A percentile compares a stretch with the other conserved stretches of the same genome.
phyloP scores from a whole-genome alignment of 2,797 vertebrate species.

The Danio kyathit region DNA sequence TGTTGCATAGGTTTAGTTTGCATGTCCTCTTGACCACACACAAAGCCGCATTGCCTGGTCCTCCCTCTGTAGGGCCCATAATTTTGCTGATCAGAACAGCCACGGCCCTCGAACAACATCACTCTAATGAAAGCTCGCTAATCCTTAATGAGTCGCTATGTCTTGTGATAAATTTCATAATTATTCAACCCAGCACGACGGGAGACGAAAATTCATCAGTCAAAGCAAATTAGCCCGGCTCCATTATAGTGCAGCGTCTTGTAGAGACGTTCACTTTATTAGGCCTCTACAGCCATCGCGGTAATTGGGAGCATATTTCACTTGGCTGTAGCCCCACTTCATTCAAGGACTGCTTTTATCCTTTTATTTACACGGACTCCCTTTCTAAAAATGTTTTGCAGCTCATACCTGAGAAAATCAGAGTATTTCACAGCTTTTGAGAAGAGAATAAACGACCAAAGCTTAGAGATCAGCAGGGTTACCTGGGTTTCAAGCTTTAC shows the following conservation, averaged over 20 bases:
- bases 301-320: constrained; percentile 99
- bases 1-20: constrained; percentile 22
- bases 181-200: constrained; percentile 92
- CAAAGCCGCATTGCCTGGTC: constrained; percentile 57
- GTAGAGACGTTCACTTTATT: constrained; percentile 97
- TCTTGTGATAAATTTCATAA: constrained; percentile 94
- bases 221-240: constrained; percentile 97
- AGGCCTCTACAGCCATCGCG: constrained; percentile 97
- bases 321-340: constrained; percentile 87
- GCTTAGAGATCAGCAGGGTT: constrained; percentile 37
- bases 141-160: constrained; percentile 89
- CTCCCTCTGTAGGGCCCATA: constrained; percentile 56
- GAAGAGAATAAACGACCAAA: constrained; percentile 33
- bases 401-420: constrained; percentile 25
- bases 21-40: constrained; percentile 38
- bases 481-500: not conserved
- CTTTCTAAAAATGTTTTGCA: constrained; percentile 67
- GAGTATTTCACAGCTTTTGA: constrained; percentile 33
- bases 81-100: constrained; percentile 79
- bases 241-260: constrained; percentile 96
- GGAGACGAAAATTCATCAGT: constrained; percentile 94
- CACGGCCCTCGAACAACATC: constrained; percentile 80
- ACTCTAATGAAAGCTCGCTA: constrained; percentile 83
- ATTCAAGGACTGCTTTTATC: constrained; percentile 90
- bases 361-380: constrained; percentile 90